phyloP scores from a whole-genome alignment of 2,888 invertebrate genomes.

The Melipona beecheii region DNA sequence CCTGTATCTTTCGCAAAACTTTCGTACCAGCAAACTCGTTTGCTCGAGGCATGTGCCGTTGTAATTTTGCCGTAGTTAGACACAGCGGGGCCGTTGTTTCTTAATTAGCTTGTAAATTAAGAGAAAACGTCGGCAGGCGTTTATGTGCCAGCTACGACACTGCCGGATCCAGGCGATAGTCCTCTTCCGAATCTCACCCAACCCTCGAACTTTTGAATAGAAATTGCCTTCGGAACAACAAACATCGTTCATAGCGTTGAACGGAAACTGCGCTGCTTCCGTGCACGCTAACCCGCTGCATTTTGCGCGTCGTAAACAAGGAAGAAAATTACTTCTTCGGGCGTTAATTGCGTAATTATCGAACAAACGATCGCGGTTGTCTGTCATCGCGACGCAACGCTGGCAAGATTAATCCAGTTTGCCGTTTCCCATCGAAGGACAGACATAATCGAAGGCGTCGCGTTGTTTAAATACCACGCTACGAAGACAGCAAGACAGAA shows the following conservation, averaged over 20 bases:
- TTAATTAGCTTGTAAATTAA: constrained; percentile 29
- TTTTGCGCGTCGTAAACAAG: constrained; percentile 17
- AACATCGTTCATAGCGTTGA: constrained; percentile 30
- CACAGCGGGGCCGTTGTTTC: not conserved
- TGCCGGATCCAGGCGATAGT: not conserved
- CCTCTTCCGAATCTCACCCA: constrained; percentile 9
- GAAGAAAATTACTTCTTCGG: constrained; percentile 38
- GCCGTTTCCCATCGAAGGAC: no score
- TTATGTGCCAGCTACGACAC: not conserved
- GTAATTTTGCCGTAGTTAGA: not conserved
- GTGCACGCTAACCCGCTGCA: not conserved
- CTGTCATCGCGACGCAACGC: constrained; percentile 13
- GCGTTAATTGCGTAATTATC: constrained; percentile 64
- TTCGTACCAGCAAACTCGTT: not conserved
- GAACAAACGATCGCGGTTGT: constrained; percentile 47
- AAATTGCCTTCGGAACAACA: constrained; percentile 42
- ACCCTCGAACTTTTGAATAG: constrained; percentile 25
- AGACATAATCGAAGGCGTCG: not conserved
- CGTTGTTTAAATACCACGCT: not conserved
- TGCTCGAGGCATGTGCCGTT: not conserved
- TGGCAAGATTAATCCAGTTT: constrained; percentile 22
- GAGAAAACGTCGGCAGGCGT: constrained; percentile 18
- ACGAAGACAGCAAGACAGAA: not conserved
- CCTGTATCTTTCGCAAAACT: not conserved
- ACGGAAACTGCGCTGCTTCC: constrained; percentile 18